These are phyloP conservation scores for Oryzias javanicus DNA, from an alignment of 2,113 vertebrate species.

Conservation along the genomic window DNA sequence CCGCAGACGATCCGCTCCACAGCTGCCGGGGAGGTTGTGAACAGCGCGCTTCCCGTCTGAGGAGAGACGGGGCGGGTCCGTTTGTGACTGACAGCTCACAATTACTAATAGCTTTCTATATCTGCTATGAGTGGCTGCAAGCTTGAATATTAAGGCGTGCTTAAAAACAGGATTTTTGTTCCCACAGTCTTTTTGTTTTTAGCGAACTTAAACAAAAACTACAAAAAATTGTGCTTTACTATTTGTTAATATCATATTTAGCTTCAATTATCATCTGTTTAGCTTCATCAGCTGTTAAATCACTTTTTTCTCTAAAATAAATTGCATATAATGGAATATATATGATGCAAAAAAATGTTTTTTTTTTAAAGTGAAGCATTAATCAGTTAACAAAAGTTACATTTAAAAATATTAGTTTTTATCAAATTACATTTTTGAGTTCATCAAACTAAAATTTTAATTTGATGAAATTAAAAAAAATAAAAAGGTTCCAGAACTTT, in stretches of 20 bases:
- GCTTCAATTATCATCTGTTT: conserved; percentile 1
- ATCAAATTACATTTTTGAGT: no score
- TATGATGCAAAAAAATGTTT: no score
- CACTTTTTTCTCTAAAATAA: background rate
- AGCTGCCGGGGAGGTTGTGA: conserved; percentile 52
- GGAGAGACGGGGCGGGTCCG: conserved; percentile 40
- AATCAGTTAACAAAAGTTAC: no score
- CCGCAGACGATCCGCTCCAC: conserved; percentile 28
- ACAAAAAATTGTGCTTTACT: no score
- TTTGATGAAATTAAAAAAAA: no score
- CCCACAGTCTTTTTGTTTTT: background rate
- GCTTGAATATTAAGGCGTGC: conserved; percentile 23
- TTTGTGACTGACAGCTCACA: conserved; percentile 62
- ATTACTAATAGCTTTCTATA: conserved; percentile 43
- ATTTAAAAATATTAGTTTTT: no score
- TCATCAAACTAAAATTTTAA: no score
- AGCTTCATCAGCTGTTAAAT: background rate
- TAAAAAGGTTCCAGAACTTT: no score
- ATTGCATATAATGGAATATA: background rate
- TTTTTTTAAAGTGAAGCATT: no score
- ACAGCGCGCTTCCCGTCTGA: conserved; percentile 47
- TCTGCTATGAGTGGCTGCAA: conserved; percentile 18
- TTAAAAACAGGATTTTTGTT: background rate
- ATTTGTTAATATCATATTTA: background rate
- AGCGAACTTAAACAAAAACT: background rate